phyloP scores from a whole-genome alignment of 37 sponge, comb jelly and placozoan species.

The Hexactinellida sp. region DNA sequence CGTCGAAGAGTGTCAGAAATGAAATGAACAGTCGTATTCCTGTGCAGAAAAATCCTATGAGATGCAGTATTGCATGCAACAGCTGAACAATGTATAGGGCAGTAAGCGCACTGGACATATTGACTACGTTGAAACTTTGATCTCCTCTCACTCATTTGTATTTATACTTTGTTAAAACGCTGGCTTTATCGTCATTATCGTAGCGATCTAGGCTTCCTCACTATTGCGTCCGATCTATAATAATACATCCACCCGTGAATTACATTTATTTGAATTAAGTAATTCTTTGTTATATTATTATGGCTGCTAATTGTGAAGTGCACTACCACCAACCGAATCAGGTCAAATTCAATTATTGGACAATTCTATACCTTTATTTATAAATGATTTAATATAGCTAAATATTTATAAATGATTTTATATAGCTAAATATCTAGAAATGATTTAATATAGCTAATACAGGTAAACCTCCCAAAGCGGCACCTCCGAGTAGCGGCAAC shows the following conservation, averaged over 20 bases:
- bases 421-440: neutral
- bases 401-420: neutral
- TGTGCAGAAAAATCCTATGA: neutral
- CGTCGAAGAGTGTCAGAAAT: neutral
- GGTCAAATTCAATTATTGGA: too few relatives aligned
- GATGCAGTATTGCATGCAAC: neutral
- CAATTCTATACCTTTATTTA: neutral
- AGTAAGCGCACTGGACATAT: neutral
- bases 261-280: neutral
- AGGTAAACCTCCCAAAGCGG: too few relatives aligned
- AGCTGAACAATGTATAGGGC: neutral
- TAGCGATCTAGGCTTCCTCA: neutral
- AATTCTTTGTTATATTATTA: neutral
- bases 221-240: neutral
- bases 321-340: too few relatives aligned
- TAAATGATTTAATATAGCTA: neutral
- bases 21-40: constrained; percentile 9
- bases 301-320: neutral
- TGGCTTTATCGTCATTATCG: neutral
- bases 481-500: too few relatives aligned
- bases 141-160: neutral
- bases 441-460: too few relatives aligned
- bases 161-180: neutral
- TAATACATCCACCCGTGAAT: neutral
- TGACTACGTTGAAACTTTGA: neutral